Percentiles rank a stretch among this genome's conserved stretches.
These are phyloP conservation scores for Gymnocypris eckloni DNA, from an alignment of 2,797 vertebrate genomes.

Conservation along the genomic window DNA sequence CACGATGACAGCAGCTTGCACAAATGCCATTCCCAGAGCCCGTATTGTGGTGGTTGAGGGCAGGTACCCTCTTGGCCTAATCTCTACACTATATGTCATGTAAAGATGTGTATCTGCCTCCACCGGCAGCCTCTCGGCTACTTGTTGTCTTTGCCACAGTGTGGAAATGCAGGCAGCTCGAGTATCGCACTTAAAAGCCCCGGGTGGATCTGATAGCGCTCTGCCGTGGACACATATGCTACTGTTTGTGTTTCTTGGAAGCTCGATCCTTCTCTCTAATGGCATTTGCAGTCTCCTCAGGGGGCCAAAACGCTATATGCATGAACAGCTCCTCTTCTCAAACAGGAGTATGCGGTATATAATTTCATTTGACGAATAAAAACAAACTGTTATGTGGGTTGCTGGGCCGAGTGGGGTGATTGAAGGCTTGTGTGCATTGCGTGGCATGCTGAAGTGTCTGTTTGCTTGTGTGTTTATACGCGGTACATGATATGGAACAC, in stretches of 20 bases:
- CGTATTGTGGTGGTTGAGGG: slow-evolving; percentile 37
- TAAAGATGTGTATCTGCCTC: slow-evolving; percentile 72
- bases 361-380: slow-evolving; percentile 30
- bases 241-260: slow-evolving; percentile 67
- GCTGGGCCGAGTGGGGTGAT: slow-evolving; percentile 37
- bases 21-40: slow-evolving; percentile 44
- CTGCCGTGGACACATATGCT: slow-evolving; percentile 54
- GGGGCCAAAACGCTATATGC: slow-evolving; percentile 20
- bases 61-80: slow-evolving; percentile 56
- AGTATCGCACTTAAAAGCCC: slow-evolving; percentile 64
- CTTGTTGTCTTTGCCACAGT: slow-evolving; percentile 76
- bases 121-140: slow-evolving; percentile 65
- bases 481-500: slow-evolving; percentile 48
- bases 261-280: slow-evolving; percentile 55
- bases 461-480: slow-evolving; percentile 44
- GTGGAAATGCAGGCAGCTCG: slow-evolving; percentile 75
- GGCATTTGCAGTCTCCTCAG: slow-evolving; percentile 58
- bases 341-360: slow-evolving; percentile 39
- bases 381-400: slow-evolving; percentile 36
- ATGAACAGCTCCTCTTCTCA: slow-evolving; percentile 23
- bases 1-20: slow-evolving; percentile 43
- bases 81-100: slow-evolving; percentile 67
- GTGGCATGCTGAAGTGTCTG: slow-evolving; percentile 20
- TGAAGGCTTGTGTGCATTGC: slow-evolving; percentile 42
- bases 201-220: slow-evolving; percentile 68